A percentile compares a stretch with the other conserved stretches of the same genome.
Evolutionary conservation across 2,797 vertebrate species (phyloP).

Genomic region (Argya squamiceps): DNA sequence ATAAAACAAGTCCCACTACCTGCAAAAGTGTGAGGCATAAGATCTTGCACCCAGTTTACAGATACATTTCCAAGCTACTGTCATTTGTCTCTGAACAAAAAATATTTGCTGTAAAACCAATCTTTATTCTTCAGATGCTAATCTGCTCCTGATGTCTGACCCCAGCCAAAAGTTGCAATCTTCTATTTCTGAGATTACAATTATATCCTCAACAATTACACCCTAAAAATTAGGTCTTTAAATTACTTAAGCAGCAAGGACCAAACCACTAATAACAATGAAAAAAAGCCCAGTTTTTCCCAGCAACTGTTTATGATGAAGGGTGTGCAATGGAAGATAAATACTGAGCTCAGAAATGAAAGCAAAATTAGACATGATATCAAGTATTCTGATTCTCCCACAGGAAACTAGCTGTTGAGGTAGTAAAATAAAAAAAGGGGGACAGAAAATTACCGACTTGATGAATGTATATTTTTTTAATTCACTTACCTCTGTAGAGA

Average conservation of each 20-base stretch:
- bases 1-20: neutral
- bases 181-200: neutral
- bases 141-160: neutral
- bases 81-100: neutral
- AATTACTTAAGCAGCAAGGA: constrained; percentile 12
- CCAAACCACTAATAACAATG: neutral
- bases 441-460: neutral
- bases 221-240: neutral
- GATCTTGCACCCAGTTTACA: neutral
- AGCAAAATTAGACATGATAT: neutral
- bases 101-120: neutral
- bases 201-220: neutral
- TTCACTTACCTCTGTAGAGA: constrained; percentile 90
- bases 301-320: neutral
- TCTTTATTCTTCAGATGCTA: neutral
- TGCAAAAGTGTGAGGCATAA: neutral
- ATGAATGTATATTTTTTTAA: neutral
- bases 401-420: neutral
- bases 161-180: neutral
- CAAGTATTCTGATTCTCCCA: neutral
- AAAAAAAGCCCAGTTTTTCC: neutral
- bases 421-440: neutral
- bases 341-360: neutral
- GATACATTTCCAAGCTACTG: neutral
- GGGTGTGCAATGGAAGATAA: neutral